Conservation (phyloP, 1,140 invertebrate genomes). For the Periplaneta americana region DNA sequence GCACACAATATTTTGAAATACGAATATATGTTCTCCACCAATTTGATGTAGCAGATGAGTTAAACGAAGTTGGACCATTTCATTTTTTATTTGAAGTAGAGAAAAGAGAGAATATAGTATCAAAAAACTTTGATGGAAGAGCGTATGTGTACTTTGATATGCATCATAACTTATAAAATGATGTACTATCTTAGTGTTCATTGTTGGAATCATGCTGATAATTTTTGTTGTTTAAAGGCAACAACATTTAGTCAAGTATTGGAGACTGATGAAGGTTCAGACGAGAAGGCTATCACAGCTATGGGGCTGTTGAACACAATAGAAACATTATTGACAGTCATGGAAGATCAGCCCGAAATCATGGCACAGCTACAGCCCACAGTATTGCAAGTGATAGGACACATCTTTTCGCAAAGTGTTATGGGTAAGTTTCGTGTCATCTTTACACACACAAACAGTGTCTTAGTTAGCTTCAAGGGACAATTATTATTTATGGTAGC, state of each 20-base stretch:
- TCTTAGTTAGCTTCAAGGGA: no score
- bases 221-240: constrained; percentile 46
- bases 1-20: no score
- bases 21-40: no score
- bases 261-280: constrained; percentile 78
- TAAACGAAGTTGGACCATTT: no score
- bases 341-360: constrained; percentile 89
- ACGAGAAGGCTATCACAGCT: constrained; percentile 95
- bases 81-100: no score
- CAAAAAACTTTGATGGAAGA: not conserved
- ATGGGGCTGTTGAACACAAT: constrained; percentile 97
- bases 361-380: constrained; percentile 87
- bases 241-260: constrained; percentile 87
- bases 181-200: not conserved
- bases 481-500: no score
- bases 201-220: not conserved
- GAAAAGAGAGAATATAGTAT: no score
- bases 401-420: constrained; percentile 80
- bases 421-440: constrained; percentile 55
- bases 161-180: not conserved
- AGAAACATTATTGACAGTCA: constrained; percentile 89
- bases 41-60: no score
- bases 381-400: constrained; percentile 85
- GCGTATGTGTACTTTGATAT: not conserved
- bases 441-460: no score